Conservation (phyloP, 2,888 invertebrate genomes). For the Nymphalis urticae region DNA sequence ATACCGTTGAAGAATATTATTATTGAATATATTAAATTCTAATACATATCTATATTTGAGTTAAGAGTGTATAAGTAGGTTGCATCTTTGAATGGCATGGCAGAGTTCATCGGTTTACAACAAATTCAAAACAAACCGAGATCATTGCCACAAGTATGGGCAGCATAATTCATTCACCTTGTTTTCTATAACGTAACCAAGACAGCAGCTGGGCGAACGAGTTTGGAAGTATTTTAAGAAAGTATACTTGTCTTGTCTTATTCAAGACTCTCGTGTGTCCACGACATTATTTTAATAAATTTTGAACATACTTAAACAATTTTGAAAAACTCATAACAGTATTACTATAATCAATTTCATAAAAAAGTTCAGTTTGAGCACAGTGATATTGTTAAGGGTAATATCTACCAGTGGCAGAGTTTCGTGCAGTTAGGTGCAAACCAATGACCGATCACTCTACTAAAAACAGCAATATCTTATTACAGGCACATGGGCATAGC, state of each 20-base stretch:
- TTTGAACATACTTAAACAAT: not conserved
- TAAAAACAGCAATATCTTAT: too few relatives aligned
- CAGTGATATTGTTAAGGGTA: too few relatives aligned
- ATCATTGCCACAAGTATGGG: slow-evolving; percentile 15
- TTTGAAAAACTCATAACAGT: not conserved
- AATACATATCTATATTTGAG: too few relatives aligned
- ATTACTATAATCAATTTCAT: too few relatives aligned
- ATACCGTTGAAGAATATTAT: too few relatives aligned
- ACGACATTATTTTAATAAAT: slow-evolving; percentile 10
- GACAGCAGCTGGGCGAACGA: slow-evolving; percentile 37
- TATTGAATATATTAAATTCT: too few relatives aligned
- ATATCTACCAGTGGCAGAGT: too few relatives aligned
- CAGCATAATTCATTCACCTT: slow-evolving; percentile 33
- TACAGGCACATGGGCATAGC: too few relatives aligned
- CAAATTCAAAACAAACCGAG: slow-evolving; percentile 11
- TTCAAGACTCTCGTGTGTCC: slow-evolving; percentile 1
- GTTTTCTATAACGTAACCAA: slow-evolving; percentile 33
- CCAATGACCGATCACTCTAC: too few relatives aligned
- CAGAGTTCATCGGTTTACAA: not conserved
- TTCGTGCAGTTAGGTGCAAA: too few relatives aligned
- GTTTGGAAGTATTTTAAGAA: slow-evolving; percentile 28
- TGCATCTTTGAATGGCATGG: not conserved
- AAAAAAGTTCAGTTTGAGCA: too few relatives aligned
- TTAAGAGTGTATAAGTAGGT: too few relatives aligned
- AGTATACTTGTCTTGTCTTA: slow-evolving; percentile 25